These are phyloP conservation scores for Girardinus metallicus DNA, from an alignment of 2,797 vertebrate genomes.

Conservation along the genomic window DNA sequence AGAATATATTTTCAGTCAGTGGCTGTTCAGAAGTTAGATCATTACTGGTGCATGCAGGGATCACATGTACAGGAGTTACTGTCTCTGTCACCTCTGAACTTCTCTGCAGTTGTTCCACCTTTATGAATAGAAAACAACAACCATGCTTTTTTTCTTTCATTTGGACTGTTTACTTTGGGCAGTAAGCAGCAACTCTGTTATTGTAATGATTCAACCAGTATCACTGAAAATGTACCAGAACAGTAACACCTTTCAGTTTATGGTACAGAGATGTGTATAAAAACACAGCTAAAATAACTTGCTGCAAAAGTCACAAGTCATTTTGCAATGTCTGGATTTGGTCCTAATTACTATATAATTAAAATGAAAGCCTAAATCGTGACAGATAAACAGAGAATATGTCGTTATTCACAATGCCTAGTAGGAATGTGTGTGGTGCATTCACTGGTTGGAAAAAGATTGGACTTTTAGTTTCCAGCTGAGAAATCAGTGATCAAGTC, in stretches of 20 bases:
- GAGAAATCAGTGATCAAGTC: not conserved
- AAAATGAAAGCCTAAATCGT: not conserved
- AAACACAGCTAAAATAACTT: not conserved
- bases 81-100: slow-evolving; percentile 69
- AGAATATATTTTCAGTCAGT: slow-evolving; percentile 49
- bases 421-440: not conserved
- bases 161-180: slow-evolving; percentile 27
- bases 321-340: not conserved
- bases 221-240: not conserved
- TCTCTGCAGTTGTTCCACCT: slow-evolving; percentile 64
- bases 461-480: not conserved
- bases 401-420: not conserved
- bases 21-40: slow-evolving; percentile 63
- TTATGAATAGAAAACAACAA: slow-evolving; percentile 55
- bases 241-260: not conserved
- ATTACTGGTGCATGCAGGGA: slow-evolving; percentile 68
- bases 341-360: not conserved
- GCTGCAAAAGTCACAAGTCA: not conserved
- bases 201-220: slow-evolving; percentile 52
- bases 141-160: slow-evolving; percentile 42
- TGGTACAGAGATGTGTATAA: not conserved
- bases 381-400: not conserved
- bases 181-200: slow-evolving; percentile 58
- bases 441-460: not conserved
- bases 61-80: slow-evolving; percentile 64